A percentile compares a stretch with the other conserved stretches of the same genome.
These are phyloP conservation scores for Alauda arvensis DNA, from an alignment of 2,797 vertebrate species.

Conservation along the genomic window DNA sequence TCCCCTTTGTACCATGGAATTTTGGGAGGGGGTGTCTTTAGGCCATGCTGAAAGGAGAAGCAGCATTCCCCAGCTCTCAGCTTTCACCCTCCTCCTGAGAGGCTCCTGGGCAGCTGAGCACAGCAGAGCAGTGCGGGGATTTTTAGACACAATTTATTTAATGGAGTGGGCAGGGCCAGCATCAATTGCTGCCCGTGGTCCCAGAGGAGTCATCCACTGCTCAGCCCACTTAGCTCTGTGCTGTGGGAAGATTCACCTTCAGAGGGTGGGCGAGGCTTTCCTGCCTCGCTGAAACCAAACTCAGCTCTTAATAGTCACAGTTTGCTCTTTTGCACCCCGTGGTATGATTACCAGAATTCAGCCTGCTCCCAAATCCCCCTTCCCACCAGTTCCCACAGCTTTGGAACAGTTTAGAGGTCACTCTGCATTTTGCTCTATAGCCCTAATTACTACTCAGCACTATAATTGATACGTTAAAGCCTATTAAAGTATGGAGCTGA, in stretches of 20 bases:
- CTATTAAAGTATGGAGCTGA: constrained; percentile 61
- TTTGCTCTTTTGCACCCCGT: not conserved
- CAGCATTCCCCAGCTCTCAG: constrained; percentile 45
- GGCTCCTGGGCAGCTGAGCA: not conserved
- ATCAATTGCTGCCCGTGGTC: not conserved
- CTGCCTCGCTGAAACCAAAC: not conserved
- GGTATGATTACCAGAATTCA: constrained; percentile 14
- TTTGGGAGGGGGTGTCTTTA: constrained; percentile 19
- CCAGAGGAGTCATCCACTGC: not conserved
- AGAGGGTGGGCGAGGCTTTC: not conserved
- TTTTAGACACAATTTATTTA: not conserved
- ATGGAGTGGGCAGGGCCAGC: not conserved
- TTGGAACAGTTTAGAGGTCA: constrained; percentile 26
- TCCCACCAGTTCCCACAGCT: constrained; percentile 29
- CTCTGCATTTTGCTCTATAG: constrained; percentile 34
- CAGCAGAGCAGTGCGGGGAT: not conserved
- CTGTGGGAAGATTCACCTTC: not conserved
- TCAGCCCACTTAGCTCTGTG: not conserved
- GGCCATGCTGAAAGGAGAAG: not conserved
- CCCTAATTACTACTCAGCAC: constrained; percentile 53
- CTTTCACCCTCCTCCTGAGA: constrained; percentile 23
- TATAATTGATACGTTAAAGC: constrained; percentile 63
- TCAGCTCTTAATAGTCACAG: not conserved
- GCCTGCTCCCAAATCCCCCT: constrained; percentile 31
- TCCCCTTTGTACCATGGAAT: not conserved